phyloP scores from a whole-genome alignment of 2,113 vertebrate genomes.

The Ornithorhynchus anatinus region DNA sequence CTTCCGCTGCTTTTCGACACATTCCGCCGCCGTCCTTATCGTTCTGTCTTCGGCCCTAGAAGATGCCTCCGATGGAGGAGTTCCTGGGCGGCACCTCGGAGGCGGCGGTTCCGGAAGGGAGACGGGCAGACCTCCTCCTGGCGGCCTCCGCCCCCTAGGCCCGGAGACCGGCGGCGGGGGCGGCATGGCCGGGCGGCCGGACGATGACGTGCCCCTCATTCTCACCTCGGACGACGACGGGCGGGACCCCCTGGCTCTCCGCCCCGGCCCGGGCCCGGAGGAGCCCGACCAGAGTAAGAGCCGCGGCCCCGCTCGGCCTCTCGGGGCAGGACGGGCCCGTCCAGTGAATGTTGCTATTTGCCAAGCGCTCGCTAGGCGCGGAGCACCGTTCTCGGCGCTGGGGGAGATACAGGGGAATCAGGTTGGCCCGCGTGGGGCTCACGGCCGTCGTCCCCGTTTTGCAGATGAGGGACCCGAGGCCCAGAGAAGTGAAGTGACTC shows the following conservation, averaged over 20 bases:
- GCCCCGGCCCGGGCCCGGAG: slow-evolving; percentile 65
- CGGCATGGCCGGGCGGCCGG: slow-evolving; percentile 73
- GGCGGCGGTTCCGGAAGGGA: not conserved
- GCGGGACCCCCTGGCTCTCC: slow-evolving; percentile 67
- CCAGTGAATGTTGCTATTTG: too few species aligned
- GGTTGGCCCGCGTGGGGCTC: too few species aligned
- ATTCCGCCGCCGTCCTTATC: too few species aligned
- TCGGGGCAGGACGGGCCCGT: not conserved
- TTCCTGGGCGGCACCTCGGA: slow-evolving; percentile 12
- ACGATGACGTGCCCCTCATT: slow-evolving; percentile 94
- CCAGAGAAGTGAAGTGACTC: too few species aligned
- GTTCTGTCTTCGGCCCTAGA: not conserved
- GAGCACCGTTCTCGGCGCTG: too few species aligned
- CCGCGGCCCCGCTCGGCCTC: too few species aligned
- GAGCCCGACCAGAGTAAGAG: slow-evolving; percentile 84
- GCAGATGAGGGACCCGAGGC: too few species aligned
- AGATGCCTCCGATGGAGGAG: slow-evolving; percentile 30
- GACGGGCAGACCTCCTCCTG: not conserved
- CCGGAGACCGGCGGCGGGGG: not conserved
- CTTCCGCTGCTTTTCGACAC: too few species aligned
- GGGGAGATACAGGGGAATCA: too few species aligned
- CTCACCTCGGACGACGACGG: slow-evolving; percentile 88
- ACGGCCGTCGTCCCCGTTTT: too few species aligned
- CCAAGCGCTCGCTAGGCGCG: too few species aligned
- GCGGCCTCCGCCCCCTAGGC: not conserved